phyloP scores from a whole-genome alignment of 2,888 invertebrate genomes.

The Pachymerium ferrugineum region DNA sequence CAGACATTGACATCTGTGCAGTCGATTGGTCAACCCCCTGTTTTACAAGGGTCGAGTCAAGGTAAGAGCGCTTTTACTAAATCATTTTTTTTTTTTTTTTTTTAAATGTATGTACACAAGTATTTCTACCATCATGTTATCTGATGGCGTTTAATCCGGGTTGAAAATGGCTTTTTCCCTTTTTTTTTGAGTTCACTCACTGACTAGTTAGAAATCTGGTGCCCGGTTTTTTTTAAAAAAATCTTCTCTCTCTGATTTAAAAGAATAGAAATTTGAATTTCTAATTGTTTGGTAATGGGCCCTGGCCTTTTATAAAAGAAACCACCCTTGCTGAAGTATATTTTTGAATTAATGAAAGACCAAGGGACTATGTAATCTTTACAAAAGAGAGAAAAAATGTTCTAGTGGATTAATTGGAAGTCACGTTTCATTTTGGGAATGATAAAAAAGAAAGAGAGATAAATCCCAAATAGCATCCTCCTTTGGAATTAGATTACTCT shows the following conservation, averaged over 20 bases:
- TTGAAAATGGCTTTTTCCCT: no score
- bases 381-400: background rate
- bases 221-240: background rate
- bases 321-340: background rate
- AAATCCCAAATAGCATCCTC: no score
- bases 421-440: background rate
- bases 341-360: background rate
- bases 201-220: background rate
- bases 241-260: background rate
- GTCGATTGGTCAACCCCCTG: slow-evolving; percentile 32
- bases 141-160: no score
- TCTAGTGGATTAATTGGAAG: background rate
- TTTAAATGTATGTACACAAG: background rate
- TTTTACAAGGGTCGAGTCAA: slow-evolving; percentile 33
- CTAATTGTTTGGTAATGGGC: background rate
- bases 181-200: background rate
- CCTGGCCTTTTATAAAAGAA: background rate
- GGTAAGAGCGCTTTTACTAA: slow-evolving; percentile 23
- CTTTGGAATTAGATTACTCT: no score
- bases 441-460: background rate
- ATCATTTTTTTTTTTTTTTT: background rate
- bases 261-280: background rate
- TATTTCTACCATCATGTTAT: no score
- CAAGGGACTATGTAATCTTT: background rate
- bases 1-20: slow-evolving; percentile 29